These are phyloP conservation scores for Styela plicata DNA, from an alignment of 23 tunicate species.

Conservation along the genomic window DNA sequence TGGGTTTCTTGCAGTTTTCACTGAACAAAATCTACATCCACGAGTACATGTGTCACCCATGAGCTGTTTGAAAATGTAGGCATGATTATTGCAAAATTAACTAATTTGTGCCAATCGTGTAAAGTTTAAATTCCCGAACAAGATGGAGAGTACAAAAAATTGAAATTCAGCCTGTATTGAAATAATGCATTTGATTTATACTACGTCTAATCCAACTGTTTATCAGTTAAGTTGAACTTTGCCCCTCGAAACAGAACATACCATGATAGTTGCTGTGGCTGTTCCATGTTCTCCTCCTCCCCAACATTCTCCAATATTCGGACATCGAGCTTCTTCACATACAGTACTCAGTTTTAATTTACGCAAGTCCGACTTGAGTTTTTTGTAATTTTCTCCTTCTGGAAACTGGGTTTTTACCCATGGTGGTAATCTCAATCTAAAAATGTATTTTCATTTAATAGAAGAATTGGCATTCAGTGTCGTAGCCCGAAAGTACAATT, in stretches of 20 bases:
- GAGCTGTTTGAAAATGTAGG: constrained; percentile 31
- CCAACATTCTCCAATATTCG: constrained; percentile 99
- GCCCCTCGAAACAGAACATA: constrained; percentile 6
- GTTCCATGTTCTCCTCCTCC: constrained; percentile 96
- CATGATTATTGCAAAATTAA: too few relatives aligned
- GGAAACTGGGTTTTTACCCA: constrained; percentile 85
- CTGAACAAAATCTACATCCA: constrained; percentile 98
- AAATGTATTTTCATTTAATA: too few relatives aligned
- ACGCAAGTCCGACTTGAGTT: constrained; percentile 57
- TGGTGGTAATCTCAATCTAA: constrained; percentile 72
- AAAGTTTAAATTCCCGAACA: too few relatives aligned
- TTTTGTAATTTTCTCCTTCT: constrained; percentile 64
- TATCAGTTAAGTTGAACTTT: too few relatives aligned
- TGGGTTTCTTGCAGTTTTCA: constrained; percentile 85
- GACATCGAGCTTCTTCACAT: constrained; percentile 88
- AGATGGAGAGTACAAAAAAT: too few relatives aligned
- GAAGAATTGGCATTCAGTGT: too few relatives aligned
- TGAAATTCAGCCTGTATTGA: too few relatives aligned
- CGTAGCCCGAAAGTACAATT: too few relatives aligned
- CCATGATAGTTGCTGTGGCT: constrained; percentile 95
- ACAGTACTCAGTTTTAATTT: constrained; percentile 55
- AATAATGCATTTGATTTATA: neutral
- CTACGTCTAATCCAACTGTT: neutral
- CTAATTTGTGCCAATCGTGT: too few relatives aligned
- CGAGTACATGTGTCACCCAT: constrained; percentile 98